Evolutionary conservation across 1,140 invertebrate genomes (phyloP).

Genomic region (Pseudomyrmex gracilis): DNA sequence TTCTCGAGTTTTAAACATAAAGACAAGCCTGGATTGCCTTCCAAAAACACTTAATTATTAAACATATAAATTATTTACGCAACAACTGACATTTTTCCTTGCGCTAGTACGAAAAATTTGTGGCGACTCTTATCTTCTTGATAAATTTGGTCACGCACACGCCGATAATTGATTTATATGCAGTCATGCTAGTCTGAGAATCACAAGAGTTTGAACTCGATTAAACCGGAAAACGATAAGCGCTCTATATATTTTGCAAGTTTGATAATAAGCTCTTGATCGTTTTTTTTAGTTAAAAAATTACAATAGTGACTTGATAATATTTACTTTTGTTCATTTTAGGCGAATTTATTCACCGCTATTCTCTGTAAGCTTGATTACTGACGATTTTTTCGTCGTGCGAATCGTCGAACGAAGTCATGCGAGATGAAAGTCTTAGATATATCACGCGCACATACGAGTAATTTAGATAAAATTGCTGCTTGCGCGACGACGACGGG

Average conservation of each 20-base stretch:
- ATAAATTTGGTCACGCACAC: too few species aligned
- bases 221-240: too few species aligned
- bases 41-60: too few species aligned
- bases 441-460: slow-evolving; percentile 28
- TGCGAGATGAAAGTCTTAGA: slow-evolving; percentile 35
- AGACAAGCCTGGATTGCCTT: slow-evolving; percentile 1
- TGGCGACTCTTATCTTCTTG: background rate
- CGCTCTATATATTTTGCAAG: too few species aligned
- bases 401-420: background rate
- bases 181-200: too few species aligned
- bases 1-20: slow-evolving; percentile 12
- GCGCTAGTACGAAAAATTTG: background rate
- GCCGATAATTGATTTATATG: too few species aligned
- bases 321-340: too few species aligned
- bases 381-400: background rate
- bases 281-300: too few species aligned
- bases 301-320: too few species aligned
- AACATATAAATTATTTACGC: too few species aligned
- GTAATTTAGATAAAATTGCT: slow-evolving; percentile 52
- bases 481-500: background rate
- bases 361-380: background rate
- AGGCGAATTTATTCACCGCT: background rate
- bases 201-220: too few species aligned
- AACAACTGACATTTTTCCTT: background rate
- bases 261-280: too few species aligned